Conservation (phyloP, 1,140 invertebrate species). For the Bombus confusus region DNA sequence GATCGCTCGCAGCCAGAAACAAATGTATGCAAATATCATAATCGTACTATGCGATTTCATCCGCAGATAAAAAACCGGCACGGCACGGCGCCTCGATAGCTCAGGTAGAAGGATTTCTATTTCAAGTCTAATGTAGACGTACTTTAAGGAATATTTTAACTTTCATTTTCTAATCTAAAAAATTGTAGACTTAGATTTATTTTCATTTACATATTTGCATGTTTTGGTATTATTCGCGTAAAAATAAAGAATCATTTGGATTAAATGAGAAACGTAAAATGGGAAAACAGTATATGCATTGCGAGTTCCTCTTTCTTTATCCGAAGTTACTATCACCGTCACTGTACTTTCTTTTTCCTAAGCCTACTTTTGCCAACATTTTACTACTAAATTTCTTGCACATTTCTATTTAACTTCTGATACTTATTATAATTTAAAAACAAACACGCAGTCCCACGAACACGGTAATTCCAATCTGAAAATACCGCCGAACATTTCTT, state of each 20-base stretch:
- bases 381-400: background rate
- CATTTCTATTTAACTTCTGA: background rate
- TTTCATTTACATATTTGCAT: background rate
- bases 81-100: background rate
- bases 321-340: background rate
- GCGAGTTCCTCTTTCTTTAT: background rate
- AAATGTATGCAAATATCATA: constrained; percentile 59
- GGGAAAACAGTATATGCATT: background rate
- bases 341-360: constrained; percentile 1
- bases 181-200: background rate
- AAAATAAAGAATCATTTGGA: background rate
- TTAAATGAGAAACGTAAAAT: background rate
- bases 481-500: background rate
- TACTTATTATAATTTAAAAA: background rate
- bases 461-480: background rate
- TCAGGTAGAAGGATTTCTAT: background rate
- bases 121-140: background rate
- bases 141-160: background rate
- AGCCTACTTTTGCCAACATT: background rate
- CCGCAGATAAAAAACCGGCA: background rate
- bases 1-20: constrained; percentile 38
- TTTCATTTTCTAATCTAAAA: background rate
- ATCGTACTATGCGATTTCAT: constrained; percentile 22
- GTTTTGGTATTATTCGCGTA: background rate
- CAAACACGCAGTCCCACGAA: background rate